phyloP scores from a whole-genome alignment of 2,113 vertebrate species.

The Rattus rattus region DNA sequence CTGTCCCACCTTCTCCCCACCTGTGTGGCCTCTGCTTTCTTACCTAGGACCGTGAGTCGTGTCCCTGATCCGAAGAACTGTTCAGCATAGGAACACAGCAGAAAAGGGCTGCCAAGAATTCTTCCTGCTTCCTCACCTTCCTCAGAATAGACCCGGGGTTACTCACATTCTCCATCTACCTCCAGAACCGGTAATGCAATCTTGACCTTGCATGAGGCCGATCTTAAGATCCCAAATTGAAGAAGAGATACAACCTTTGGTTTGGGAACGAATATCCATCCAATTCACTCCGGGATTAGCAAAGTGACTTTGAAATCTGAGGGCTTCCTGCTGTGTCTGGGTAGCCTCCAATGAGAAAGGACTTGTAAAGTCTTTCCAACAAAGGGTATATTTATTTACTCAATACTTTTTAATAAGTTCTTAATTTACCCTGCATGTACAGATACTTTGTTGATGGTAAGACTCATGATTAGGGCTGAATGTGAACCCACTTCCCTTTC shows the following conservation, averaged over 20 bases:
- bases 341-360: neutral
- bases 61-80: slow-evolving; percentile 58
- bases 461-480: neutral
- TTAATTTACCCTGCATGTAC: neutral
- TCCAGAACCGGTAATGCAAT: neutral
- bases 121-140: neutral
- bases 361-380: neutral
- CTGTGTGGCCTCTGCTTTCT: neutral
- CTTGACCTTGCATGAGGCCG: neutral
- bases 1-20: neutral
- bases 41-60: slow-evolving; percentile 76
- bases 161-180: neutral
- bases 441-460: neutral
- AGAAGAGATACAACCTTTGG: neutral
- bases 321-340: fast-evolving
- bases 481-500: too few species aligned
- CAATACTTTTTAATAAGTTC: neutral
- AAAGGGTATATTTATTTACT: neutral
- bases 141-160: neutral
- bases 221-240: neutral
- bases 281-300: neutral
- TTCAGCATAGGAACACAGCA: slow-evolving; percentile 46
- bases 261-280: neutral
- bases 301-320: neutral
- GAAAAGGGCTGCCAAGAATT: slow-evolving; percentile 52